Evolutionary conservation across 2,888 invertebrate genomes (phyloP).

Genomic region (Acrobeloides nanus): DNA sequence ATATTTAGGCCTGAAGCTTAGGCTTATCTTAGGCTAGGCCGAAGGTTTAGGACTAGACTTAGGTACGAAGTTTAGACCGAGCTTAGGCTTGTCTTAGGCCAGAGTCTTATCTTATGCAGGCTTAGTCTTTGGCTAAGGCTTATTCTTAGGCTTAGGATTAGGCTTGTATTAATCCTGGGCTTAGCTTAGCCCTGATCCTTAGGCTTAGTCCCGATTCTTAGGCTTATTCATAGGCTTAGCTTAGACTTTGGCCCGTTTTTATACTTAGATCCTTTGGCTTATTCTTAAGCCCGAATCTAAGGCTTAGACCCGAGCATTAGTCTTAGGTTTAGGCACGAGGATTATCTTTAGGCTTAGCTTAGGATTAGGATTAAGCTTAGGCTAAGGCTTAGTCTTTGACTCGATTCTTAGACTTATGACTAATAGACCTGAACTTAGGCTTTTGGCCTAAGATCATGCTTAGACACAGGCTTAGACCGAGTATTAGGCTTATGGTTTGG

Average conservation of each 20-base stretch:
- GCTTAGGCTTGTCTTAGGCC: too few relatives aligned
- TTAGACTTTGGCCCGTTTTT: constrained; percentile 19
- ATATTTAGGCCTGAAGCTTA: constrained; percentile 25
- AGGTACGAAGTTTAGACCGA: too few relatives aligned
- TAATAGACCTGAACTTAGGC: constrained; percentile 14
- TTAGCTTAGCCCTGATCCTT: constrained; percentile 15
- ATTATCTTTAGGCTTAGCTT: too few relatives aligned
- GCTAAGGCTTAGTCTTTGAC: background rate
- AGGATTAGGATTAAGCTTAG: too few relatives aligned
- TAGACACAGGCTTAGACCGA: too few relatives aligned
- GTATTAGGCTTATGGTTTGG: constrained; percentile 22
- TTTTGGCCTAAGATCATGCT: too few relatives aligned
- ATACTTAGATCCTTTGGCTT: constrained; percentile 24
- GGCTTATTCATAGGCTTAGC: too few relatives aligned
- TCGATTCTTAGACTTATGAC: constrained; percentile 3
- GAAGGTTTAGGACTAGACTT: constrained; percentile 23
- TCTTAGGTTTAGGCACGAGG: constrained; percentile 3
- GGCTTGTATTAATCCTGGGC: constrained; percentile 21
- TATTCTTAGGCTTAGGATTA: constrained; percentile 18
- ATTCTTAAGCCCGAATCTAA: constrained; percentile 2
- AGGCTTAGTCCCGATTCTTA: too few relatives aligned
- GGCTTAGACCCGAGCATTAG: constrained; percentile 1
- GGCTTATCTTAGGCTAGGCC: constrained; percentile 27
- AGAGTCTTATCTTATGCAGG: too few relatives aligned
- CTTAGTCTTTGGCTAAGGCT: constrained; percentile 26